Percentiles rank a stretch among this genome's conserved stretches.
Evolutionary conservation across 1,140 invertebrate species (phyloP).

Genomic region (Lordiphosa mommai): DNA sequence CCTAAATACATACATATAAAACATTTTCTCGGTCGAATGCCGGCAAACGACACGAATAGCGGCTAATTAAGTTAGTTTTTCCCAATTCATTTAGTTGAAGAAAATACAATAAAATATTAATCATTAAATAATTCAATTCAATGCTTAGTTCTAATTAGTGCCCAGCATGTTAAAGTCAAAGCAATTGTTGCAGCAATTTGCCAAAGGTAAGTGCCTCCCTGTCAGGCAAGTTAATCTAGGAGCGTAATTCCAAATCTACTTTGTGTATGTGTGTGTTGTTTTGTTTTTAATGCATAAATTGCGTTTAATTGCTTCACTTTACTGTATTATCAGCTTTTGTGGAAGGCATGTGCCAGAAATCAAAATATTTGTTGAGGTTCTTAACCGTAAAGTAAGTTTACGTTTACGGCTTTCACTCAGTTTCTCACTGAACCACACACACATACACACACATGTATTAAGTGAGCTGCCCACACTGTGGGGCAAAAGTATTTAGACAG

Average conservation of each 20-base stretch:
- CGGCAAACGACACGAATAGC: neutral
- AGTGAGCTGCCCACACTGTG: neutral
- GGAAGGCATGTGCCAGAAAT: neutral
- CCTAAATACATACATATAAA: too few species aligned
- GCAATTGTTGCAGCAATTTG: slow-evolving; percentile 56
- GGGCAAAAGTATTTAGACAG: neutral
- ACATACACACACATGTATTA: neutral
- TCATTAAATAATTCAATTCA: slow-evolving; percentile 16
- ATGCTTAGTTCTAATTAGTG: slow-evolving; percentile 26
- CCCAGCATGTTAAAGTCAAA: slow-evolving; percentile 67
- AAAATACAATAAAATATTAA: slow-evolving; percentile 13
- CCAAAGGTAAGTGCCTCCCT: slow-evolving; percentile 54
- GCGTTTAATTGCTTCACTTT: neutral
- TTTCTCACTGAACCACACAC: neutral
- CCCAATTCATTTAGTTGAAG: too few species aligned
- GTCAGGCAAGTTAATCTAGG: neutral
- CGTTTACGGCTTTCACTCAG: neutral
- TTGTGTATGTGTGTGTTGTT: too few species aligned
- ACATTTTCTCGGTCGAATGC: neutral
- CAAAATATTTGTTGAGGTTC: neutral
- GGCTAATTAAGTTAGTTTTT: neutral
- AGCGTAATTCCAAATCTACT: slow-evolving; percentile 23
- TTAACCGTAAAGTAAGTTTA: too few species aligned
- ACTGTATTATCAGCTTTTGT: neutral
- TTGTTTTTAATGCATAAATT: too few species aligned